A percentile compares a stretch with the other conserved stretches of the same genome.
These are phyloP conservation scores for Gymnocypris eckloni DNA, from an alignment of 2,797 vertebrate genomes.

Conservation along the genomic window DNA sequence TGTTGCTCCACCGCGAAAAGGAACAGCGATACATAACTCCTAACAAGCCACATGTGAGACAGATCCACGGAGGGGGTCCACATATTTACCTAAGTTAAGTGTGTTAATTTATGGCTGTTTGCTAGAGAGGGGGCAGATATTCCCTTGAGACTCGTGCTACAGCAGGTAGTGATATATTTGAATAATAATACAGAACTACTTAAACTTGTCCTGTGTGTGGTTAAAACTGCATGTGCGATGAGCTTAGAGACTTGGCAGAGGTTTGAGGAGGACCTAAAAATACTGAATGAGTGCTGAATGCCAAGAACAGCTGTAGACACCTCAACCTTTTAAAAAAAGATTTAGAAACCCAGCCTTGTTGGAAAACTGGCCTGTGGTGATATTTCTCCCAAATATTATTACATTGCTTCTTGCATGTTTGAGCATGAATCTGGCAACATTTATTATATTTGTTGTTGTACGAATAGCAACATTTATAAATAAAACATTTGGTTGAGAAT, in stretches of 20 bases:
- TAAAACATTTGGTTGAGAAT: too few species aligned
- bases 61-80: constrained; percentile 24
- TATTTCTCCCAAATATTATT: neutral
- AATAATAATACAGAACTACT: constrained; percentile 38
- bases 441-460: neutral
- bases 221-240: neutral
- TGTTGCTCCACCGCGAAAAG: neutral
- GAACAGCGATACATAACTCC: constrained; percentile 29
- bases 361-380: neutral
- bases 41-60: constrained; percentile 27
- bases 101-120: constrained; percentile 52
- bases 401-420: neutral
- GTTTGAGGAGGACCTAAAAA: constrained; percentile 1
- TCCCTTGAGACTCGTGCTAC: constrained; percentile 11
- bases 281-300: neutral
- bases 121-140: constrained; percentile 23
- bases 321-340: neutral
- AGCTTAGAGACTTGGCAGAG: neutral
- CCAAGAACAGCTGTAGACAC: constrained; percentile 1
- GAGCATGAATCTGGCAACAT: neutral
- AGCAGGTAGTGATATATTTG: constrained; percentile 17
- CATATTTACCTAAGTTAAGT: constrained; percentile 34
- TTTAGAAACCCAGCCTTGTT: neutral
- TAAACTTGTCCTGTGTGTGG: neutral
- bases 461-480: neutral